Conservation (phyloP, 2,888 invertebrate species). For the Leptinotarsa tumamoca region DNA sequence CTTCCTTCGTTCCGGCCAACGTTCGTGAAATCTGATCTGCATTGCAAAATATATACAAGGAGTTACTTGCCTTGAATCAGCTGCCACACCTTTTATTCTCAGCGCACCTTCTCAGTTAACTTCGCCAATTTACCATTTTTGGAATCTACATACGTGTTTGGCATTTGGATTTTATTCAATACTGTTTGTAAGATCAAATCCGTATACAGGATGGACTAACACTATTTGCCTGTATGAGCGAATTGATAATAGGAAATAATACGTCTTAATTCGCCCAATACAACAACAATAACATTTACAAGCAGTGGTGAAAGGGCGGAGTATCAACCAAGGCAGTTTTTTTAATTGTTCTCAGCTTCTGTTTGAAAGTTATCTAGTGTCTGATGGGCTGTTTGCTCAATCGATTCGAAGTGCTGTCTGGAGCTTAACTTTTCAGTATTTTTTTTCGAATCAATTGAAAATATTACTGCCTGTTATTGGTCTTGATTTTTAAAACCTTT, state of each 20-base stretch:
- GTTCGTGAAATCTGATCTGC: conserved; percentile 36
- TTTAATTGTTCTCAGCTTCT: too few species aligned
- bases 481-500: too few species aligned
- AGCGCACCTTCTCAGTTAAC: conserved; percentile 30
- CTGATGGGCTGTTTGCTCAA: too few species aligned
- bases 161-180: conserved; percentile 23
- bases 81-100: conserved; percentile 41
- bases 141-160: conserved; percentile 32
- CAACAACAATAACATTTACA: too few species aligned
- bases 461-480: too few species aligned
- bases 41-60: conserved; percentile 39
- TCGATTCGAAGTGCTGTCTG: too few species aligned
- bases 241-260: neutral
- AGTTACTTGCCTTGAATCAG: conserved; percentile 43
- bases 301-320: too few species aligned
- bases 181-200: conserved; percentile 32
- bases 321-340: too few species aligned
- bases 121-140: conserved; percentile 45
- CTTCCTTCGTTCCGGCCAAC: conserved; percentile 15
- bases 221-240: neutral
- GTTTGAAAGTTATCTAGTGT: too few species aligned
- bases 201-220: conserved; percentile 22
- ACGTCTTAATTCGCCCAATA: too few species aligned
- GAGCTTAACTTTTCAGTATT: too few species aligned
- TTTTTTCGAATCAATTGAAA: too few species aligned